Evolutionary conservation across 2,113 vertebrate species (phyloP).

Genomic region (Rousettus leschenaultii): DNA sequence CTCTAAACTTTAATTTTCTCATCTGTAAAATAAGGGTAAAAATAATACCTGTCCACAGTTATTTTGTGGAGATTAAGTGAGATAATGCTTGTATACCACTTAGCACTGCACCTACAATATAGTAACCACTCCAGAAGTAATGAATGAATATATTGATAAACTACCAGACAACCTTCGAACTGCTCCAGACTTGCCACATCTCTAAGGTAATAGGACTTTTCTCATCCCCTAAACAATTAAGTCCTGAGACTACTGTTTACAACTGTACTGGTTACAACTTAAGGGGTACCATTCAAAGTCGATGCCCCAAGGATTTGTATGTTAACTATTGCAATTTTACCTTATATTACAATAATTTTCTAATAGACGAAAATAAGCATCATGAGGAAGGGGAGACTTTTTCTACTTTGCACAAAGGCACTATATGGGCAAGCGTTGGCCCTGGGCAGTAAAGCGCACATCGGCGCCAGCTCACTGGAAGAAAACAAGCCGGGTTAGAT

Average conservation of each 20-base stretch:
- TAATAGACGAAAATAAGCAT: not conserved
- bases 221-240: not conserved
- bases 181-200: not conserved
- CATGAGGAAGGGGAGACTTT: not conserved
- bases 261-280: not conserved
- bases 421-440: not conserved
- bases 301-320: not conserved
- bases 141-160: not conserved
- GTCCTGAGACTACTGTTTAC: not conserved
- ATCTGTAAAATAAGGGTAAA: not conserved
- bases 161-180: not conserved
- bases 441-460: not conserved
- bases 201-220: not conserved
- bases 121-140: not conserved
- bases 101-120: not conserved
- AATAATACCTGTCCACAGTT: not conserved
- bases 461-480: slow-evolving; percentile 38
- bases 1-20: not conserved
- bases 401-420: slow-evolving; percentile 31
- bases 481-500: not conserved
- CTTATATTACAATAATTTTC: not conserved
- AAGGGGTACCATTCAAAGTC: not conserved
- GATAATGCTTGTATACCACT: not conserved
- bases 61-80: not conserved
- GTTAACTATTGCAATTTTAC: not conserved